Base-by-base conservation (phyloP, 2,888 invertebrate species). In the Drosophila silvestris region DNA sequence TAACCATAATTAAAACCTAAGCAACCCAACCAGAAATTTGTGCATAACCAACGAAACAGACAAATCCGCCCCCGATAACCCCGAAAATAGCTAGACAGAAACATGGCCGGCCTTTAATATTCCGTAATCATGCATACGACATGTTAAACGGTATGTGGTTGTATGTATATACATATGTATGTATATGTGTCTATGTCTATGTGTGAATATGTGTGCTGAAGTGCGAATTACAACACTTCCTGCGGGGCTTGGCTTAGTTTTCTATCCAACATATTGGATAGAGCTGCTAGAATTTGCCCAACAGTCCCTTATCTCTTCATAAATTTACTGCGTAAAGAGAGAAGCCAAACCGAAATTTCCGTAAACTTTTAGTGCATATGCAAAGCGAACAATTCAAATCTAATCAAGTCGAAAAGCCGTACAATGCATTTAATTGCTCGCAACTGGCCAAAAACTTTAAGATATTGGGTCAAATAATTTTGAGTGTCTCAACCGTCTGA, bases 171-270 rank as follows among this genome's bases (percentile, higher is more conserved):
- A 41, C n/a, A 3, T 12, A 3, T 33, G 2, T 30, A 10, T 5
- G 26, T 47, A 30, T 44, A 33, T 44, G 12, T 59, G 22, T 22
- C 5, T 22, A 22, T 70, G 41, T 41, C 35, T 69, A 57, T 37
- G 62, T 30, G 51, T 47, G 47, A 51, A 41, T 53, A 56, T 63
- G 65, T 73, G 51, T 77, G 86, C 56, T 68, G 67, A 82, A 84
- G 86, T 85, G 86, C 80, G 82, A 85, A 86, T 84, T 82, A 84
- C 78, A 80, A 84, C 84, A 85, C 84, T 82, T 84, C 62, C 73
- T 80, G 78, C 66, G 69, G 76, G 57, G 68, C 64, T 71, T 47
- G 57, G 26, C 68, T 65, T 65, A 68, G 63, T 58, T 73, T 72
- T 81, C 74, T 65, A 67, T 74, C 71, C 28, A 32, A 58, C 41